phyloP scores from a whole-genome alignment of 1,140 invertebrate species.

The Camponotus vicinus region DNA sequence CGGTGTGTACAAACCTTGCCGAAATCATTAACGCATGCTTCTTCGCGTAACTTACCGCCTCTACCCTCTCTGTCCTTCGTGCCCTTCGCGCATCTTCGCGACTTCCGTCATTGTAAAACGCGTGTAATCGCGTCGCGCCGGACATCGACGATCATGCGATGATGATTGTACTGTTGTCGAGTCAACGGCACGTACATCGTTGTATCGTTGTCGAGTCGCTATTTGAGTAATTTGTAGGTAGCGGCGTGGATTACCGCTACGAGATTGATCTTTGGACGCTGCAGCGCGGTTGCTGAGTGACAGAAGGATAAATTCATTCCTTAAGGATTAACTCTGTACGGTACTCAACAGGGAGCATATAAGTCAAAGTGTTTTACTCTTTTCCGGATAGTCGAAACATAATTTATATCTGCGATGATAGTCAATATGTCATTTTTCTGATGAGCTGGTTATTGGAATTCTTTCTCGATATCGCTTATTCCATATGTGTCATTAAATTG shows the following conservation, averaged over 20 bases:
- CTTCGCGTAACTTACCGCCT: slow-evolving; percentile 54
- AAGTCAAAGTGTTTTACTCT: background rate
- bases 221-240: slow-evolving; percentile 62
- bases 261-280: slow-evolving; percentile 20
- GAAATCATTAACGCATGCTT: slow-evolving; percentile 79
- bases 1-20: slow-evolving; percentile 75
- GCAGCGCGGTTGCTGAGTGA: slow-evolving; percentile 19
- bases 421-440: background rate
- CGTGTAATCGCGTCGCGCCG: slow-evolving; percentile 56
- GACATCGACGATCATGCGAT: slow-evolving; percentile 49
- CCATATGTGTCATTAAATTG: background rate
- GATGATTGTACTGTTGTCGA: slow-evolving; percentile 59
- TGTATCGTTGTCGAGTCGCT: slow-evolving; percentile 59
- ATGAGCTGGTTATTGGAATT: background rate
- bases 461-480: background rate
- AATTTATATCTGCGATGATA: background rate
- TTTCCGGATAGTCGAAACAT: background rate
- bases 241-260: slow-evolving; percentile 41
- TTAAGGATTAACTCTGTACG: background rate
- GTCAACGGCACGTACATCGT: slow-evolving; percentile 44
- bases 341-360: background rate
- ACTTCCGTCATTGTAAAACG: slow-evolving; percentile 56
- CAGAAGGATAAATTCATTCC: slow-evolving; percentile 40
- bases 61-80: slow-evolving; percentile 21
- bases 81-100: slow-evolving; percentile 37